Evolutionary conservation across 2,888 invertebrate species (phyloP).

Genomic region (Phaedon cochleariae): DNA sequence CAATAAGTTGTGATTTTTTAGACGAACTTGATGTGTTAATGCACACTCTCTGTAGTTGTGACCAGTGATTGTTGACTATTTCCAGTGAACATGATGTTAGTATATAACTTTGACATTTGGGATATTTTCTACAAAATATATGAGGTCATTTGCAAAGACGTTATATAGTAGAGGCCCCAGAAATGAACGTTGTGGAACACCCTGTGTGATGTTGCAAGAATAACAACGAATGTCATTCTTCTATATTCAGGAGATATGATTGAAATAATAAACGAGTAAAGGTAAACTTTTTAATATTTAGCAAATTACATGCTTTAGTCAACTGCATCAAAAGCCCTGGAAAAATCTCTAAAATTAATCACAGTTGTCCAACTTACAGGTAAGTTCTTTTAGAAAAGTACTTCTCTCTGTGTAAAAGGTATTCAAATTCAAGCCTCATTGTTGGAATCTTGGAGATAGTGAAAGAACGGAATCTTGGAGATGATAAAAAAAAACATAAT

Average conservation of each 20-base stretch:
- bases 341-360: neutral
- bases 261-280: neutral
- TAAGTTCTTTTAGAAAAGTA: neutral
- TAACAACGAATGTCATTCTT: neutral
- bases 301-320: neutral
- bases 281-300: neutral
- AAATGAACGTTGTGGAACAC: neutral
- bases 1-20: neutral
- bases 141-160: neutral
- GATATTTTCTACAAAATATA: neutral
- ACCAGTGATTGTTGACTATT: conserved; percentile 1
- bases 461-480: no score
- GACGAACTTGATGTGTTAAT: neutral
- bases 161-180: neutral
- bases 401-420: no score
- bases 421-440: no score
- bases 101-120: neutral
- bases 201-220: neutral
- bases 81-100: neutral
- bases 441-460: no score
- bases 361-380: neutral
- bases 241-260: neutral
- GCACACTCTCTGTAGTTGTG: neutral
- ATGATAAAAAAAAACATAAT: no score
- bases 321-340: neutral